Conservation (phyloP, 2,888 invertebrate genomes). For the Chrysolina americana region DNA sequence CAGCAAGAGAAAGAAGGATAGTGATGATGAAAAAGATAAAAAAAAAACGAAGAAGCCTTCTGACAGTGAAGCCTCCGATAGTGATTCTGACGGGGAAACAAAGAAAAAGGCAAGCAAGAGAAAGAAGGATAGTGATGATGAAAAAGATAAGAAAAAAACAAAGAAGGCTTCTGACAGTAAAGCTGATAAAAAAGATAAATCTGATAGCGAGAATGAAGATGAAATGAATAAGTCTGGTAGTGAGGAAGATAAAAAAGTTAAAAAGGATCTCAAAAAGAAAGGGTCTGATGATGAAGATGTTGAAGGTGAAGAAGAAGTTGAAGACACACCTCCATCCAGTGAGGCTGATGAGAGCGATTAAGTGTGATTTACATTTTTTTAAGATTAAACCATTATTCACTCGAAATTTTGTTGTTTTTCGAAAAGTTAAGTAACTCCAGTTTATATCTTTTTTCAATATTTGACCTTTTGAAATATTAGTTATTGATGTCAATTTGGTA, state of each 20-base stretch:
- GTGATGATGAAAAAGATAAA: conserved; percentile 53
- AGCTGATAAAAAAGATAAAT: conserved; percentile 62
- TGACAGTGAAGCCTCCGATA: conserved; percentile 83
- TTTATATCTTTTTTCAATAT: too few relatives aligned
- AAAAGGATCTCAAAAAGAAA: conserved; percentile 6
- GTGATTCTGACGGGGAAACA: conserved; percentile 76
- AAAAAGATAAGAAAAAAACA: conserved; percentile 52
- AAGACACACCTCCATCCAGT: conserved; percentile 66
- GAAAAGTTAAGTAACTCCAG: too few relatives aligned
- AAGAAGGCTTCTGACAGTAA: conserved; percentile 72
- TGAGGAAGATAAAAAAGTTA: conserved; percentile 39
- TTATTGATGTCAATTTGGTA: too few relatives aligned
- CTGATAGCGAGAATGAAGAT: conserved; percentile 56
- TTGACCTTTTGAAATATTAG: too few relatives aligned
- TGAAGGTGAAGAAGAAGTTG: conserved; percentile 59
- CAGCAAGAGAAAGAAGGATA: conserved; percentile 52
- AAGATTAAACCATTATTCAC: too few relatives aligned
- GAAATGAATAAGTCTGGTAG: conserved; percentile 49
- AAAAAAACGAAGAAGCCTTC: too few relatives aligned
- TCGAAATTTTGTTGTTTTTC: too few relatives aligned
- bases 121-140: conserved; percentile 58
- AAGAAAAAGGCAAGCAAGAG: conserved; percentile 62
- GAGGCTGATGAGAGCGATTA: conserved; percentile 61
- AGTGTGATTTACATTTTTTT: not conserved
- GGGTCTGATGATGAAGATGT: conserved; percentile 67